These are phyloP conservation scores for Noctua janthina DNA, from an alignment of 2,888 invertebrate genomes.

Conservation along the genomic window DNA sequence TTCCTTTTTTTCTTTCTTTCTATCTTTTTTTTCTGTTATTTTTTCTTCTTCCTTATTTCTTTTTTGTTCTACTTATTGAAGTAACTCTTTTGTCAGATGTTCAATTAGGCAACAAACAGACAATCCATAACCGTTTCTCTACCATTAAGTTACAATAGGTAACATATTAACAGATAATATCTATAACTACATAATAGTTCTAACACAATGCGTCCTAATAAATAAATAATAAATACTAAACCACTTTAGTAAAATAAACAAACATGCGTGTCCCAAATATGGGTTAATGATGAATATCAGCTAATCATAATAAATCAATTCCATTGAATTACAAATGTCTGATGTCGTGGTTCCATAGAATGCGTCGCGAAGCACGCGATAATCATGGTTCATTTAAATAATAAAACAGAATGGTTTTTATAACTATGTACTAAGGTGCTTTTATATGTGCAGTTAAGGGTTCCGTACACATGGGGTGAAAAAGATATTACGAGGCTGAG, in stretches of 20 bases:
- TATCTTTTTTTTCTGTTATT: too few species aligned
- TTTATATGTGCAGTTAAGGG: not conserved
- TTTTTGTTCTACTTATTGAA: not conserved
- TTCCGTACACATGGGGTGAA: not conserved
- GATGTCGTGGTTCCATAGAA: constrained; percentile 1
- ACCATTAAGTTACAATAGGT: not conserved
- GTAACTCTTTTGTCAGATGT: not conserved
- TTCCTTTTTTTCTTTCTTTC: too few species aligned
- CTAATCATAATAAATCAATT: constrained; percentile 49
- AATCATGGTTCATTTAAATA: constrained; percentile 6
- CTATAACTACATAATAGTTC: constrained; percentile 3
- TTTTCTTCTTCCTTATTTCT: too few species aligned
- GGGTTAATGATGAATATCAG: constrained; percentile 32
- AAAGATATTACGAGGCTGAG: not conserved
- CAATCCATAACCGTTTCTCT: not conserved
- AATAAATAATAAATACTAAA: constrained; percentile 11
- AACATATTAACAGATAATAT: constrained; percentile 8
- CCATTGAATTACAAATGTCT: constrained; percentile 35
- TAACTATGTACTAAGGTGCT: not conserved
- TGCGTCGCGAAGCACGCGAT: constrained; percentile 27
- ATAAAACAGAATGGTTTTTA: not conserved
- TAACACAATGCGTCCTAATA: constrained; percentile 2
- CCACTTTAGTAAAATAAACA: not conserved
- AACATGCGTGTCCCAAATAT: constrained; percentile 28
- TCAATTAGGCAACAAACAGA: not conserved